These are phyloP conservation scores for Listrodromus nycthemerus DNA, from an alignment of 2,888 invertebrate genomes.

Conservation along the genomic window DNA sequence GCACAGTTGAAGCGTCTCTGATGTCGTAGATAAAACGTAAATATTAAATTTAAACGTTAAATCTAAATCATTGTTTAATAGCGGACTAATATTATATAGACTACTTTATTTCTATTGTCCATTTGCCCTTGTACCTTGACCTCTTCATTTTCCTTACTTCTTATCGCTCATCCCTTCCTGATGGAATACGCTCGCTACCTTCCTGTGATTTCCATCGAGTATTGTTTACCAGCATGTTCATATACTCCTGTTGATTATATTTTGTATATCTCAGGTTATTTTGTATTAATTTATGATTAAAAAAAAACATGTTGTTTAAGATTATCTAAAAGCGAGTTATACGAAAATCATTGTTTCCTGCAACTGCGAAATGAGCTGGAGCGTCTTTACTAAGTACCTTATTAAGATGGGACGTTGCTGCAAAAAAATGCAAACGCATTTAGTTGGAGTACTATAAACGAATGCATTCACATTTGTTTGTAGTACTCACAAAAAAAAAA, in stretches of 20 bases:
- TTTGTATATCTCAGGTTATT: background rate
- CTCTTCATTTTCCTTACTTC: conserved; percentile 1
- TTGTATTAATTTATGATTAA: background rate
- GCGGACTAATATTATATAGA: background rate
- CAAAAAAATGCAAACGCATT: no score
- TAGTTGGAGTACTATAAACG: no score
- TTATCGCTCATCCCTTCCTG: no score
- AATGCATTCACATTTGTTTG: no score
- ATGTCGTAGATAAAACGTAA: no score
- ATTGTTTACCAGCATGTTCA: conserved; percentile 5
- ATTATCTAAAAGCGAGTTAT: conserved; percentile 13
- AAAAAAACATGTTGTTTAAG: background rate
- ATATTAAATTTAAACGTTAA: no score
- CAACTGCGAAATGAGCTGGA: background rate
- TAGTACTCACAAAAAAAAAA: no score
- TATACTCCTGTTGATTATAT: background rate
- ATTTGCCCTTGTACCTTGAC: conserved; percentile 2
- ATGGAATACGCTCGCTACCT: conserved; percentile 42
- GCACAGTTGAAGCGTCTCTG: conserved; percentile 26
- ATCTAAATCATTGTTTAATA: no score
- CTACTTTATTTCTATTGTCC: background rate
- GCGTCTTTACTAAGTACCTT: no score
- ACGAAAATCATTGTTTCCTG: no score
- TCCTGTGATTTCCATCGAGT: conserved; percentile 44
- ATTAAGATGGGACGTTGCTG: no score